These are phyloP conservation scores for Poeciliopsis occidentalis DNA, from an alignment of 2,113 vertebrate species.

Conservation along the genomic window DNA sequence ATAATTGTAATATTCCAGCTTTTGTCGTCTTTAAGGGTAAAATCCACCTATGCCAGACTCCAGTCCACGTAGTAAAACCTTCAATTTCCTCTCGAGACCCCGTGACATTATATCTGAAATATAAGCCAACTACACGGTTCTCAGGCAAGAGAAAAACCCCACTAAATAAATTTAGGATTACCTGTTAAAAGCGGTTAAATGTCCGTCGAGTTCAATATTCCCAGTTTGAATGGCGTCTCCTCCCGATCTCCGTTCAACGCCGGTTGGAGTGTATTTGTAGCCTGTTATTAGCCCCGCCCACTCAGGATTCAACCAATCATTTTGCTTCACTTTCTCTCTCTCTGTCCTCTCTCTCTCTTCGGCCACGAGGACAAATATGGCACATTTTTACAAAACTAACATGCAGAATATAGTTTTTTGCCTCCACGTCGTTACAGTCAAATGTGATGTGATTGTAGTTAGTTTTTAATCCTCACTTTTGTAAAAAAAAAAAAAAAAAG, in stretches of 20 bases:
- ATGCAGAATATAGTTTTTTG: neutral
- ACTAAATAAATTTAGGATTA: slow-evolving; percentile 9
- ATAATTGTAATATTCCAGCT: accelerated
- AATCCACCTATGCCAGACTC: slow-evolving; percentile 21
- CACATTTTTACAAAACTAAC: neutral
- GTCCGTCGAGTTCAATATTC: neutral
- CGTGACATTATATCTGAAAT: neutral
- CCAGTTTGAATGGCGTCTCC: neutral
- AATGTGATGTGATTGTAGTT: neutral
- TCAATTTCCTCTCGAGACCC: neutral
- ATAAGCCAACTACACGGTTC: neutral
- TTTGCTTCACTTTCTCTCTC: neutral
- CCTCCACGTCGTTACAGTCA: neutral
- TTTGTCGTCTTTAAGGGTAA: neutral
- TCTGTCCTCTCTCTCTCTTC: neutral
- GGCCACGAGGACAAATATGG: too few relatives aligned
- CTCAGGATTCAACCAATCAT: neutral
- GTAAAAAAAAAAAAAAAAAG: too few relatives aligned
- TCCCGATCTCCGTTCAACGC: accelerated
- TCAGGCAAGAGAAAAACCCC: neutral
- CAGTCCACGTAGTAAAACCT: slow-evolving; percentile 1
- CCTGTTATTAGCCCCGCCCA: slow-evolving; percentile 30
- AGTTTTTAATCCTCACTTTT: neutral
- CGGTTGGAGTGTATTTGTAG: slow-evolving; percentile 29
- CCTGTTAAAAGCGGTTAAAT: slow-evolving; percentile 23